These are phyloP conservation scores for Tridacna crocea DNA, from an alignment of 2,888 invertebrate genomes.

Conservation along the genomic window DNA sequence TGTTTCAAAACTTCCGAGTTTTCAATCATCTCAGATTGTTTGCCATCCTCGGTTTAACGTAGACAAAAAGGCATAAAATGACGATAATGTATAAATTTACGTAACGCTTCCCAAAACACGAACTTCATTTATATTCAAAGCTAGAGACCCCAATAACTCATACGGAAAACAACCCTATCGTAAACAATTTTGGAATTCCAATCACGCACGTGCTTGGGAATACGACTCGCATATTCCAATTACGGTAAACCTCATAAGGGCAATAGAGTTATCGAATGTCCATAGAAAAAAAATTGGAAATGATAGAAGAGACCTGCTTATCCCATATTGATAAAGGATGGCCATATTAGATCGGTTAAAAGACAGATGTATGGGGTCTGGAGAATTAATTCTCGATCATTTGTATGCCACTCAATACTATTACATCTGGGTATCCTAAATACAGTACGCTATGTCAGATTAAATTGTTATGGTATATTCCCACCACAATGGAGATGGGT, in stretches of 20 bases:
- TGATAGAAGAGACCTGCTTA: slow-evolving; percentile 42
- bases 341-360: slow-evolving; percentile 40
- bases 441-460: neutral
- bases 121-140: slow-evolving; percentile 5
- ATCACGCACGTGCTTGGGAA: slow-evolving; percentile 18
- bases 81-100: neutral
- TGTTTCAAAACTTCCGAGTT: too few relatives aligned
- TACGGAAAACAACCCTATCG: slow-evolving; percentile 10
- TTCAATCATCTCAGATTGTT: too few relatives aligned
- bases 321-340: slow-evolving; percentile 37
- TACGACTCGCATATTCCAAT: slow-evolving; percentile 43
- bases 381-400: slow-evolving; percentile 33
- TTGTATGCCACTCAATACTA: slow-evolving; percentile 19
- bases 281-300: slow-evolving; percentile 35
- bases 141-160: neutral
- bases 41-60: too few relatives aligned
- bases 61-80: too few relatives aligned
- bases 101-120: neutral
- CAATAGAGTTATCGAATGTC: slow-evolving; percentile 23
- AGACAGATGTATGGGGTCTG: slow-evolving; percentile 45
- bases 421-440: neutral
- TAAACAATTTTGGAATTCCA: neutral
- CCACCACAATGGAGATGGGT: neutral
- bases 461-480: neutral
- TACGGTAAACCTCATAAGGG: slow-evolving; percentile 26